Evolutionary conservation across 37 sponge, comb jelly and placozoan species (phyloP).

Genomic region (Hexactinellida sp.): DNA sequence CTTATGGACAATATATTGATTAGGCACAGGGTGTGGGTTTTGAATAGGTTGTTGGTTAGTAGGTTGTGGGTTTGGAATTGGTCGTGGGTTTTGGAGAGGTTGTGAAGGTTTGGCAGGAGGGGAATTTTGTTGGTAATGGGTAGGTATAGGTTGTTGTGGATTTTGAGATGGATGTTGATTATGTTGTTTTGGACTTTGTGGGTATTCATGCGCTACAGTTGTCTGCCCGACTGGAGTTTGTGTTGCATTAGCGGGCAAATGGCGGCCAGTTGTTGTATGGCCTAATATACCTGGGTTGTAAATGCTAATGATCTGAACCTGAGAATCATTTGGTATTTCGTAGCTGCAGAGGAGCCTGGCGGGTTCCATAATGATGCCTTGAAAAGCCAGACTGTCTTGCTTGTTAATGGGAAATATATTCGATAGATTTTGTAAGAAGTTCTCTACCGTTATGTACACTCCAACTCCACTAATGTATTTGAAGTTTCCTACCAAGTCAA

Average conservation of each 20-base stretch:
- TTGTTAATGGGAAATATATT: neutral
- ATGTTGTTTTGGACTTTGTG: neutral
- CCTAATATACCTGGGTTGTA: neutral
- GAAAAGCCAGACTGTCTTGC: neutral
- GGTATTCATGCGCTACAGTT: no score
- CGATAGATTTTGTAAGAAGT: neutral
- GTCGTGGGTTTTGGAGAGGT: neutral
- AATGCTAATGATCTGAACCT: neutral
- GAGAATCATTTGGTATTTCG: neutral
- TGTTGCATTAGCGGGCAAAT: neutral
- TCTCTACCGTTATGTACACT: neutral
- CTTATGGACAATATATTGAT: no score
- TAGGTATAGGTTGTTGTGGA: neutral
- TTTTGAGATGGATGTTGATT: neutral
- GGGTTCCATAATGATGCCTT: neutral
- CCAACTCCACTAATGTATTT: neutral
- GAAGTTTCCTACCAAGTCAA: neutral
- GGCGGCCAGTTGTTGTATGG: neutral
- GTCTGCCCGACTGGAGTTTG: no score
- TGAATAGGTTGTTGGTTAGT: no score
- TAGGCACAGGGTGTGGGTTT: neutral
- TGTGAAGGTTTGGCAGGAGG: neutral
- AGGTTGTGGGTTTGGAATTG: neutral
- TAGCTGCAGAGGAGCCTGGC: neutral
- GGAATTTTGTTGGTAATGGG: neutral